These are phyloP conservation scores for Amyelois transitella DNA, from an alignment of 1,140 invertebrate species.

Conservation along the genomic window DNA sequence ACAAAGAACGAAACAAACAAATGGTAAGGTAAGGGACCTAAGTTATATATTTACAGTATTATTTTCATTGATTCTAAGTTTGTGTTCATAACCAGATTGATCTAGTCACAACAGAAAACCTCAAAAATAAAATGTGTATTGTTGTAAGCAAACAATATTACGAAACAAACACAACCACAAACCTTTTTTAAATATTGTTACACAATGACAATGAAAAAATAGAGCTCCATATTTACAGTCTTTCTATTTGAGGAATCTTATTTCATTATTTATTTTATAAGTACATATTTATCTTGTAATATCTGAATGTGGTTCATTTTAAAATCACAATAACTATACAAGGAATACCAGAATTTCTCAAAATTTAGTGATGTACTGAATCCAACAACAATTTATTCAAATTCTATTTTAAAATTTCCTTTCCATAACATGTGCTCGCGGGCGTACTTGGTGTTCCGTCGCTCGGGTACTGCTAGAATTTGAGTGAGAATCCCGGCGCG, in stretches of 20 bases:
- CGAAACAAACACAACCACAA: neutral
- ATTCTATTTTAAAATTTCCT: too few relatives aligned
- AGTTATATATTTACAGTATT: conserved; percentile 19
- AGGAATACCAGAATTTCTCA: too few relatives aligned
- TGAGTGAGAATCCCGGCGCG: conserved; percentile 69
- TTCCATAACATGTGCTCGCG: neutral
- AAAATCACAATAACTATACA: too few relatives aligned
- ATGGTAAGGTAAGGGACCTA: neutral
- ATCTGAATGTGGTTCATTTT: neutral
- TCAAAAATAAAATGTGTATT: too few relatives aligned
- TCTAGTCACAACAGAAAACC: too few relatives aligned
- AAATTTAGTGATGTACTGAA: too few relatives aligned
- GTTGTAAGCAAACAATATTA: neutral
- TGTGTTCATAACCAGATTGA: neutral
- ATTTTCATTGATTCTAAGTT: neutral
- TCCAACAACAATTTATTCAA: too few relatives aligned
- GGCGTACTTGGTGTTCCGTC: neutral
- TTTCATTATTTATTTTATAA: neutral
- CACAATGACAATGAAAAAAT: neutral
- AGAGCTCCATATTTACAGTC: neutral
- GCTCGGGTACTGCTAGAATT: conserved; percentile 44
- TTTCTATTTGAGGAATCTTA: too few relatives aligned
- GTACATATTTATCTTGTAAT: neutral
- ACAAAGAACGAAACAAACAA: neutral
- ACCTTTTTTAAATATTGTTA: too few relatives aligned